These are phyloP conservation scores for Prorops nasuta DNA, from an alignment of 1,140 invertebrate species.

Conservation along the genomic window DNA sequence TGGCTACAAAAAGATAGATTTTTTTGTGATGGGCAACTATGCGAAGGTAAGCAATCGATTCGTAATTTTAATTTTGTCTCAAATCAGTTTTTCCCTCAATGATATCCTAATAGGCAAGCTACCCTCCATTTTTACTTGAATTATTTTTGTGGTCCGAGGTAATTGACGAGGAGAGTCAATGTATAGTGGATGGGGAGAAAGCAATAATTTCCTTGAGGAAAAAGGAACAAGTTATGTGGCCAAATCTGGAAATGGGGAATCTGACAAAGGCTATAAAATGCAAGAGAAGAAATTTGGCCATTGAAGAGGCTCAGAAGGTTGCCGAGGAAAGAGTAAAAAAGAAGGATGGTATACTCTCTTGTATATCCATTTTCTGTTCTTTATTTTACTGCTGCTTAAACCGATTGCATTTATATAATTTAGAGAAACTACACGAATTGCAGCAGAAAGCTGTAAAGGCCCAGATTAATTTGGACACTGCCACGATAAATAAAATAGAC, in stretches of 20 bases:
- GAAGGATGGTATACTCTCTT: slow-evolving; percentile 56
- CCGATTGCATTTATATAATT: too few species aligned
- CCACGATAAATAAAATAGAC: slow-evolving; percentile 59
- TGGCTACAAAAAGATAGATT: slow-evolving; percentile 60
- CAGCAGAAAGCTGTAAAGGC: slow-evolving; percentile 60
- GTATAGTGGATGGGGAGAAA: slow-evolving; percentile 57
- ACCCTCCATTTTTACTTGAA: slow-evolving; percentile 67
- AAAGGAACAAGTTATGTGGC: slow-evolving; percentile 57
- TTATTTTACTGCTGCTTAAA: too few species aligned
- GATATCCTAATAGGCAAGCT: slow-evolving; percentile 56
- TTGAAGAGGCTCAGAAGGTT: slow-evolving; percentile 52
- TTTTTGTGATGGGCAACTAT: slow-evolving; percentile 65
- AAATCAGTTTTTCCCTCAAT: slow-evolving; percentile 8
- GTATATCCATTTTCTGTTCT: too few species aligned
- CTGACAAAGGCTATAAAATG: slow-evolving; percentile 59
- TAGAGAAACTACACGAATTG: slow-evolving; percentile 46
- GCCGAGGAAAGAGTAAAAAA: slow-evolving; percentile 57
- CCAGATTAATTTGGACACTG: slow-evolving; percentile 62
- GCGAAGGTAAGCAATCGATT: slow-evolving; percentile 53
- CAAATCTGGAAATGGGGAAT: slow-evolving; percentile 53
- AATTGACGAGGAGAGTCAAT: slow-evolving; percentile 59
- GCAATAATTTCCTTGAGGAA: slow-evolving; percentile 65
- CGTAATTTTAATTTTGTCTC: slow-evolving; percentile 2
- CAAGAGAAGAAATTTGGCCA: slow-evolving; percentile 53
- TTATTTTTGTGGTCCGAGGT: slow-evolving; percentile 62